A percentile compares a stretch with the other conserved stretches of the same genome.
Evolutionary conservation across 2,113 vertebrate genomes (phyloP).

Genomic region (Heterotis niloticus): DNA sequence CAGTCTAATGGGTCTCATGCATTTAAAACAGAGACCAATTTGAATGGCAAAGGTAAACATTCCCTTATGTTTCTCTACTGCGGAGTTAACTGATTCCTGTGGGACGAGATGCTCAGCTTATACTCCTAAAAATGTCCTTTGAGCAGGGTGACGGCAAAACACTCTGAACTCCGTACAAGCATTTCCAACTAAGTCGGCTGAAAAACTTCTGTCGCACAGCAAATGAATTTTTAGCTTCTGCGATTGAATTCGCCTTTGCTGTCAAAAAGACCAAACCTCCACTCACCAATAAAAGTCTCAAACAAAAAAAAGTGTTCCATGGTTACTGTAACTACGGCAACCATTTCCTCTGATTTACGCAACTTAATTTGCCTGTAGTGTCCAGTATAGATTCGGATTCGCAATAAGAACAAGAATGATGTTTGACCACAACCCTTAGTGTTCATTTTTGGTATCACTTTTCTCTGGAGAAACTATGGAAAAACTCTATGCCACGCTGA

Average conservation of each 20-base stretch:
- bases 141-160: background rate
- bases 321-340: constrained; percentile 8
- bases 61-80: background rate
- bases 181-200: background rate
- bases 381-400: constrained; percentile 31
- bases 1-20: background rate
- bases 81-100: background rate
- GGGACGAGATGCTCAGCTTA: background rate
- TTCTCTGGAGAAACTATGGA: background rate
- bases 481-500: background rate
- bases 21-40: background rate
- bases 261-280: constrained; percentile 28
- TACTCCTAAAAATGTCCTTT: background rate
- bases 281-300: constrained; percentile 16
- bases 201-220: background rate
- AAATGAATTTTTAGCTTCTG: constrained; percentile 29
- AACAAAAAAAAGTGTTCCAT: constrained; percentile 23
- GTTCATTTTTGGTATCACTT: background rate
- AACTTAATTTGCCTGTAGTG: constrained; percentile 26
- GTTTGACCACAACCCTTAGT: constrained; percentile 30
- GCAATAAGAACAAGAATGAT: background rate
- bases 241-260: constrained; percentile 39
- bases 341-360: constrained; percentile 37
- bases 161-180: background rate
- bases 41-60: background rate